phyloP scores from a whole-genome alignment of 2,113 vertebrate genomes.

The Rutilus rutilus region DNA sequence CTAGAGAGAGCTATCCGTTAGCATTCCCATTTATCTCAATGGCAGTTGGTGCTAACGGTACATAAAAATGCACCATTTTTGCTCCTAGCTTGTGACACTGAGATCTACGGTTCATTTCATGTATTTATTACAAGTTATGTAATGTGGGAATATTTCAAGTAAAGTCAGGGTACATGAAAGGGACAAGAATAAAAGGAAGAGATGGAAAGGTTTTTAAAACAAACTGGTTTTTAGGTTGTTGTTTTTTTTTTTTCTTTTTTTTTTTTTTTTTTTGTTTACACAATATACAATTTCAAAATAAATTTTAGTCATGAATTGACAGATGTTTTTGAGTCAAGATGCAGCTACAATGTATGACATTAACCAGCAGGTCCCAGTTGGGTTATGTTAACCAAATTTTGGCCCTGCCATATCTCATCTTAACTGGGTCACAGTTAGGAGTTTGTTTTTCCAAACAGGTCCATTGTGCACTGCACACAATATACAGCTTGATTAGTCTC shows the following conservation, averaged over 20 bases:
- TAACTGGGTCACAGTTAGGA: conserved; percentile 16
- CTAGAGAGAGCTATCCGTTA: background rate
- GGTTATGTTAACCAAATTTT: too few relatives aligned
- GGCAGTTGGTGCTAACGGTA: background rate
- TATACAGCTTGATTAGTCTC: background rate
- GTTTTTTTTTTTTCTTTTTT: background rate
- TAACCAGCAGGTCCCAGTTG: too few relatives aligned
- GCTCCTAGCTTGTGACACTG: background rate
- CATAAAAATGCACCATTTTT: background rate
- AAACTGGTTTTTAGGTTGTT: background rate
- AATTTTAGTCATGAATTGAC: too few relatives aligned
- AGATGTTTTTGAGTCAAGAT: too few relatives aligned
- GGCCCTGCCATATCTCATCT: background rate
- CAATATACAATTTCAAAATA: background rate
- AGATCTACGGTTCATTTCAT: background rate
- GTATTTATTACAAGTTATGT: background rate
- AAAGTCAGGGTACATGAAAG: background rate
- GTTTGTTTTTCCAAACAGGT: background rate
- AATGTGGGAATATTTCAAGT: background rate
- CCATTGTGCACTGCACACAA: background rate
- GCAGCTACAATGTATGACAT: too few relatives aligned
- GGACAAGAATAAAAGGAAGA: background rate
- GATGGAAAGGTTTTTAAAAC: background rate
- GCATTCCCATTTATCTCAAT: background rate
- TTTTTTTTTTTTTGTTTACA: background rate